Base-by-base conservation (phyloP, 2,888 invertebrate species). In the Sylvicola fuscatus region DNA sequence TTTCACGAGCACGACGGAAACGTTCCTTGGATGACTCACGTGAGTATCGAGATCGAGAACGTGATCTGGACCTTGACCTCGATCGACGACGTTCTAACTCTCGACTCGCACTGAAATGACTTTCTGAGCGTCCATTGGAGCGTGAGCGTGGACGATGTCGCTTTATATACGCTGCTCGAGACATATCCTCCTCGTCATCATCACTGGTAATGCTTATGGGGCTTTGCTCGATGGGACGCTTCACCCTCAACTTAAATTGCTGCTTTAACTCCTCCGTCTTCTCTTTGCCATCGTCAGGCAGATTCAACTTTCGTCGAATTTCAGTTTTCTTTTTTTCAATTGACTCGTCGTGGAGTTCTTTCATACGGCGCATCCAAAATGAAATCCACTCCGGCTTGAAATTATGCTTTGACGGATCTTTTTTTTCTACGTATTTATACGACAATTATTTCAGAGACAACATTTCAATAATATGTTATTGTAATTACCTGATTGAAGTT, bases 311-410 rank as follows among this genome's bases (percentile, higher is more conserved):
- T 36, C 71, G 66, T 45, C 75, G 70, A 7, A 83, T 64, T 42
- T 80, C 81, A 36, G 68, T 65, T 42, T 79, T 72, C 38, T 72
- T 65, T 12, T 61, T 58, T 37, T 70, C 68, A 3, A 82, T 49
- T 46, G 82, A 75, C 11, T 70, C 69, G 17, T 70, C 67, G 48
- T 82, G 78, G 6, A 87, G 54, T 43, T 82, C 81, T 37, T 75
- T 71, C 74, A 84, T 80, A 10, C 81, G 68, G 39, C 69, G 69
- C 46, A 80, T 81, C 87, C 87, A 87, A 53, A 71, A 84, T 35
- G 69, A 59, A 36, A 84, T 83, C 87, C 87, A 87, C 48, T 87
- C 87, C 1, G 83, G 80, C 45, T 84, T 84, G 51, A 82, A 87
- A 49, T 87, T 84, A 50, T 84, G 72, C 42, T 73, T 75, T 26